Evolutionary conservation across 2,888 invertebrate genomes (phyloP), one percentile per base, ranked within the genome.

Genomic region (Oligia fasciuncula): DNA sequence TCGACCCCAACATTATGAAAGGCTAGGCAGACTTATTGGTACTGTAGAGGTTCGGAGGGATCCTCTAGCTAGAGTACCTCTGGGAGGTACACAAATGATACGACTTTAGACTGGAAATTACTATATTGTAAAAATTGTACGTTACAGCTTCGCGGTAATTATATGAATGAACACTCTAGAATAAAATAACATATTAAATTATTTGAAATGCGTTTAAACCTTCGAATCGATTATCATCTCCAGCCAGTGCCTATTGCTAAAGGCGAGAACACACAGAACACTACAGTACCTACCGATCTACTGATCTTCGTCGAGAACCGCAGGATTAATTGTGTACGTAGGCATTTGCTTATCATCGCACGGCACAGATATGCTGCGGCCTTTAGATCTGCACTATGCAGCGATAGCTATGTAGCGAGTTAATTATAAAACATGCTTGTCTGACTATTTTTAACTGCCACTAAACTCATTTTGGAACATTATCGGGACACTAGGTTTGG

Each of bases 401-500:
- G 68, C 67, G 13, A 49, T 29, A 29, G 29, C 29, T 29, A 29
- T 79, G 84, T 65, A 67, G 68, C 67, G 13, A 49, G 60, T 76
- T 87, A 87, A 88, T 85, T 85, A 85, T 87, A 87, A 69, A 69
- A 86, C 80, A 77, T 66, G 81, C 68, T 72, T 66, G 57, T 74
- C 62, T 2, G 46, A 71, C 83, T 87, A 87, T 85, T 81, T 88
- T 80, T 83, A 88, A 77, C 80, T 63, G 76, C 73, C 78, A 74
- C 76, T 79, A 76, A 79, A 85, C 81, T 85, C 49, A 84, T 88
- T 86, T 83, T 80, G 81, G 79, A 83, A 78, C 79, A 80, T 88
- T 80, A 81, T 83, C 71, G 78, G 35, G 71, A 68, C 71, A 80
- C 29, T 23, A n/a, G 46, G 19, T 71, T 60, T 40, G 40, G 40